phyloP scores from a whole-genome alignment of 2,113 vertebrate species.

The Porphyrio hochstetteri region DNA sequence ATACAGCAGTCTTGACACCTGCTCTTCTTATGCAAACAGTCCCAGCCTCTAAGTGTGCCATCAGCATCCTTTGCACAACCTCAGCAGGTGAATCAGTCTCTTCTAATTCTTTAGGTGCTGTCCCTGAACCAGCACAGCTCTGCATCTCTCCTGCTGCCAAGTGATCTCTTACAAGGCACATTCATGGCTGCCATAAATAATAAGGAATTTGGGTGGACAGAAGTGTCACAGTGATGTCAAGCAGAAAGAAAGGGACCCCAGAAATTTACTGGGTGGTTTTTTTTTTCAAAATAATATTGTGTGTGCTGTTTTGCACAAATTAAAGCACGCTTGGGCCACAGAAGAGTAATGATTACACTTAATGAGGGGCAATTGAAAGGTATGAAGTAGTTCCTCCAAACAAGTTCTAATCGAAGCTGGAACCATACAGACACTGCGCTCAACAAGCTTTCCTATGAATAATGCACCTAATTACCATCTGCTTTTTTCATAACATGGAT shows the following conservation, averaged over 20 bases:
- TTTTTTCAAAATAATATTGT: not conserved
- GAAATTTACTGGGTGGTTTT: not conserved
- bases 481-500: conserved; percentile 67
- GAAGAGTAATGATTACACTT: conserved; percentile 61
- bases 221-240: not conserved
- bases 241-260: conserved; percentile 14
- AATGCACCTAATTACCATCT: conserved; percentile 74
- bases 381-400: conserved; percentile 61
- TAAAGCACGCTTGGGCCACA: conserved; percentile 9
- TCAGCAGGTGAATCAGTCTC: not conserved
- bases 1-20: not conserved
- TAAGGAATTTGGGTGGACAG: not conserved
- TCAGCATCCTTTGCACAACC: not conserved
- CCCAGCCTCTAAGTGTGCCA: not conserved
- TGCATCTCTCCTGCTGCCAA: not conserved
- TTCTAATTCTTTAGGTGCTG: not conserved
- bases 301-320: conserved; percentile 19
- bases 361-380: conserved; percentile 57
- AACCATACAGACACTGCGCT: conserved; percentile 16
- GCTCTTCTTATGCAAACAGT: not conserved
- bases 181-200: not conserved
- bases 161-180: not conserved
- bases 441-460: conserved; percentile 65
- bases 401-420: conserved; percentile 60
- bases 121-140: not conserved